Percentiles rank a stretch among this genome's conserved stretches.
These are phyloP conservation scores for Hydrocynus forskahlii DNA, from an alignment of 2,797 vertebrate genomes.

Conservation along the genomic window DNA sequence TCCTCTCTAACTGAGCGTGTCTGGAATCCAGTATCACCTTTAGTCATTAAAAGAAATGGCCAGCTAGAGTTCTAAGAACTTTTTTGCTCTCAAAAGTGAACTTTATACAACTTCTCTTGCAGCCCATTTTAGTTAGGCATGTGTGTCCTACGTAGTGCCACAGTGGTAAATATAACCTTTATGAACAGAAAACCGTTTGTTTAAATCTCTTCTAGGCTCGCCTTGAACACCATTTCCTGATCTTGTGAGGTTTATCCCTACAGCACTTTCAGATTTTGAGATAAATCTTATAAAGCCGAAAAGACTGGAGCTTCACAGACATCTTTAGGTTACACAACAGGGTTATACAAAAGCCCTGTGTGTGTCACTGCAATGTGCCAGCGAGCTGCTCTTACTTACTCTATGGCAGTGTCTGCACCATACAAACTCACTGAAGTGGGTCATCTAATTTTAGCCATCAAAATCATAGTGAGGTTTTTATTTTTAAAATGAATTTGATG, in stretches of 20 bases:
- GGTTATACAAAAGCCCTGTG: constrained; percentile 14
- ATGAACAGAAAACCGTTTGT: constrained; percentile 12
- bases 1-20: neutral
- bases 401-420: neutral
- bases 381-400: neutral
- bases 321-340: constrained; percentile 16
- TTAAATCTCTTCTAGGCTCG: neutral
- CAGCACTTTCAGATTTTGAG: constrained; percentile 30
- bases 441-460: neutral
- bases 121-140: neutral
- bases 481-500: neutral
- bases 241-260: constrained; percentile 34
- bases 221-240: constrained; percentile 6
- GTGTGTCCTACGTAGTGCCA: neutral
- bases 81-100: neutral
- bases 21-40: neutral
- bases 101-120: neutral
- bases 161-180: constrained; percentile 22
- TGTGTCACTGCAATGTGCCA: neutral
- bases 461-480: neutral
- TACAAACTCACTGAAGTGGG: neutral
- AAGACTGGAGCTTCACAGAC: neutral
- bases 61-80: no score
- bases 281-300: constrained; percentile 19
- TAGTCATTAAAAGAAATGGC: neutral